Percentiles rank a stretch among this genome's conserved stretches.
These are phyloP conservation scores for Onychomys arenicola DNA, from an alignment of 2,797 vertebrate species.

Conservation along the genomic window DNA sequence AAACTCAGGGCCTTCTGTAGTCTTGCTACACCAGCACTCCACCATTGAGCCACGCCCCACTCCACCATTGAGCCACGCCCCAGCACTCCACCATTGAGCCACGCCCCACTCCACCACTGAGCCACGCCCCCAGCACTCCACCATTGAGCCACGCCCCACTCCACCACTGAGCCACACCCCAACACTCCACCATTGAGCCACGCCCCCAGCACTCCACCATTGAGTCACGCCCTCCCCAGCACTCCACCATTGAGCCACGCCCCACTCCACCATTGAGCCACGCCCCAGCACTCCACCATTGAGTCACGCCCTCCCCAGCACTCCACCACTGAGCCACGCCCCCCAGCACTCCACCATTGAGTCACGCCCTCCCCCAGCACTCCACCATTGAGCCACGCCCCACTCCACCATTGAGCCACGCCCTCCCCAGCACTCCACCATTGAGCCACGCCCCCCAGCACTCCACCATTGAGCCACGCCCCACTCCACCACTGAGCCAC, in stretches of 20 bases:
- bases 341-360: background rate
- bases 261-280: too few relatives aligned
- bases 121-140: too few relatives aligned
- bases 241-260: too few relatives aligned
- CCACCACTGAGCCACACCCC: too few relatives aligned
- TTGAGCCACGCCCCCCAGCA: background rate
- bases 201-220: background rate
- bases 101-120: too few relatives aligned
- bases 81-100: background rate
- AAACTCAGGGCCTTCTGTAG: background rate
- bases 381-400: background rate
- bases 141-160: too few relatives aligned
- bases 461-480: too few relatives aligned
- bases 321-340: too few relatives aligned
- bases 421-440: background rate
- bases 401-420: too few relatives aligned
- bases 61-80: too few relatives aligned
- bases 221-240: background rate
- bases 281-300: background rate
- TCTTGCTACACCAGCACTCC: background rate
- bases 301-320: background rate
- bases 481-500: too few relatives aligned
- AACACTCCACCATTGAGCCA: too few relatives aligned
- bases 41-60: background rate
- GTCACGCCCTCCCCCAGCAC: background rate